These are phyloP conservation scores for Coryphaenoides rupestris DNA, from an alignment of 2,113 vertebrate species.

Conservation along the genomic window DNA sequence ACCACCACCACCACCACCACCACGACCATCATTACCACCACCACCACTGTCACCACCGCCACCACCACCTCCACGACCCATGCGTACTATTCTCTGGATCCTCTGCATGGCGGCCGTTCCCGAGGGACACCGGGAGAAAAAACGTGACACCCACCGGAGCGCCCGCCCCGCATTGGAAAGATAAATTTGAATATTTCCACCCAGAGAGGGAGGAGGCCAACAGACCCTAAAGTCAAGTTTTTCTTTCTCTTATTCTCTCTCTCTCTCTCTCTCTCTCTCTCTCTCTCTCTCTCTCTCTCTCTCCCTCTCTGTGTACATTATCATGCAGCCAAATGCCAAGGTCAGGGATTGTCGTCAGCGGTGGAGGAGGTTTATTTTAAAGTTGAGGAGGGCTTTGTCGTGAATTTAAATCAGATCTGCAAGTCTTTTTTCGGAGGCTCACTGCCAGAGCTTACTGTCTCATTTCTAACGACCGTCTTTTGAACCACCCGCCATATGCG, in stretches of 20 bases:
- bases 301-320: constrained; percentile 65
- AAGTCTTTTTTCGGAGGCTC: constrained; percentile 1
- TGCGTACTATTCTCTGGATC: too few species aligned
- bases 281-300: constrained; percentile 24
- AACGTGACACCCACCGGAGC: too few species aligned
- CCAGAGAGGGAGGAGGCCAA: too few species aligned
- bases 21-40: too few species aligned
- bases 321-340: constrained; percentile 54
- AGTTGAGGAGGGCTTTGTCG: constrained; percentile 17
- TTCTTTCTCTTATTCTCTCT: too few species aligned
- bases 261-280: constrained; percentile 23
- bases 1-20: constrained; percentile 5
- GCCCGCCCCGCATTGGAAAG: too few species aligned
- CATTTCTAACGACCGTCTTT: constrained; percentile 18
- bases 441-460: constrained; percentile 32
- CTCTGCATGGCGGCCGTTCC: too few species aligned
- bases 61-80: too few species aligned
- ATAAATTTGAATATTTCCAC: too few species aligned
- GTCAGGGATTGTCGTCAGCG: constrained; percentile 53
- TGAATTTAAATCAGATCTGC: constrained; percentile 48
- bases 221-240: too few species aligned
- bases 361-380: constrained; percentile 38
- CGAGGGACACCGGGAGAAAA: too few species aligned
- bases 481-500: constrained; percentile 5
- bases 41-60: too few species aligned